Evolutionary conservation across 2,888 invertebrate genomes (phyloP).

Genomic region (Cheilosia urbana): DNA sequence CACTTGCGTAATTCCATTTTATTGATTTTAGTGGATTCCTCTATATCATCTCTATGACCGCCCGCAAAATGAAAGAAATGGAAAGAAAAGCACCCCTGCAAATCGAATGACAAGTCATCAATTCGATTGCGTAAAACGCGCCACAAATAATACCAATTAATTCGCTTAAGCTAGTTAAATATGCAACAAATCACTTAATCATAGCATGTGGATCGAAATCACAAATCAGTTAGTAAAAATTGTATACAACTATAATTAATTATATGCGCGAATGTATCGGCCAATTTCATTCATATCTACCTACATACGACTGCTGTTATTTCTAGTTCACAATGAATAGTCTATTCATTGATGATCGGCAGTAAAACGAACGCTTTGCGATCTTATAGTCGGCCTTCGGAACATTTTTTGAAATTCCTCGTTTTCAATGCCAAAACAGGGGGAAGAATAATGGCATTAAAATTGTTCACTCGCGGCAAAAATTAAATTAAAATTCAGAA

Average conservation of each 20-base stretch:
- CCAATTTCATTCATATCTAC: conserved; percentile 42
- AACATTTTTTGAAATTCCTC: conserved; percentile 14
- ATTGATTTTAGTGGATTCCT: background rate
- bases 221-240: conserved; percentile 21
- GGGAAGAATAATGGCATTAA: conserved; percentile 50
- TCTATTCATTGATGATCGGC: conserved; percentile 36
- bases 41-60: background rate
- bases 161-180: conserved; percentile 34
- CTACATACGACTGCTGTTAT: background rate
- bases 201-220: conserved; percentile 25
- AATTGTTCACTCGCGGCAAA: conserved; percentile 17
- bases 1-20: too few relatives aligned
- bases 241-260: background rate
- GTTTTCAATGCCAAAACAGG: conserved; percentile 21
- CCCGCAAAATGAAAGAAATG: background rate
- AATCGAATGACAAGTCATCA: conserved; percentile 14
- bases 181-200: conserved; percentile 53
- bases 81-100: background rate
- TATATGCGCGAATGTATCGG: conserved; percentile 20
- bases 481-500: conserved; percentile 29
- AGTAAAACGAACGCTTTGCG: conserved; percentile 4
- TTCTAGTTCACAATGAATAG: conserved; percentile 40
- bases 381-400: conserved; percentile 34
- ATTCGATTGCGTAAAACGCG: conserved; percentile 11
- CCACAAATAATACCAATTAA: conserved; percentile 39